Conservation (phyloP, 2,113 vertebrate genomes). For the Acinonyx jubatus region DNA sequence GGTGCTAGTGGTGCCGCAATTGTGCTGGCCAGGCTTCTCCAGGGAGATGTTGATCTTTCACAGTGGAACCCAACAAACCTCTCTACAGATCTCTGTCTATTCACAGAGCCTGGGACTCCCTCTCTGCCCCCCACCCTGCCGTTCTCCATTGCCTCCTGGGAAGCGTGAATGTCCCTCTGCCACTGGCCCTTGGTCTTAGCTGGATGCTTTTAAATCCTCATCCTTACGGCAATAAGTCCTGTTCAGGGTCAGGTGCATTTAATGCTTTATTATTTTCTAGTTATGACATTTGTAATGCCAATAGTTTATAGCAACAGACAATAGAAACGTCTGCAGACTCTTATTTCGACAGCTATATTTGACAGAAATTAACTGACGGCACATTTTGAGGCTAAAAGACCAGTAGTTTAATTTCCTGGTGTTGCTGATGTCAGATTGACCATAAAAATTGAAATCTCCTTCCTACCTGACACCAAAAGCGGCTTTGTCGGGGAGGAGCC, state of each 20-base stretch:
- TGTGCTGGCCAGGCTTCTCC: background rate
- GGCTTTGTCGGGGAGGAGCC: background rate
- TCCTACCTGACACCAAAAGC: background rate
- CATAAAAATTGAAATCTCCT: background rate
- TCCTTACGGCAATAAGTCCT: background rate
- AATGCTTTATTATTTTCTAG: slow-evolving; percentile 54
- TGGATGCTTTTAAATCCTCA: background rate
- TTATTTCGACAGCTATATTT: slow-evolving; percentile 28
- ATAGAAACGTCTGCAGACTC: slow-evolving; percentile 2
- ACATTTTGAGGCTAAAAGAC: background rate
- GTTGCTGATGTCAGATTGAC: background rate
- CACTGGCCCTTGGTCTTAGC: background rate
- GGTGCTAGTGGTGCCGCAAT: background rate
- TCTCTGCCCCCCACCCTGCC: too few species aligned
- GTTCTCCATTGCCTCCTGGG: accelerated
- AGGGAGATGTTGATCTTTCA: background rate
- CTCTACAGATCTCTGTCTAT: background rate
- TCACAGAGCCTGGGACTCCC: accelerated
- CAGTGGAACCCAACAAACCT: background rate
- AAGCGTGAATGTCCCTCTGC: background rate
- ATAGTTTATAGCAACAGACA: slow-evolving; percentile 45
- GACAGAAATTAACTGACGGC: background rate
- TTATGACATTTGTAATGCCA: slow-evolving; percentile 22
- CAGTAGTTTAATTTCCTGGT: background rate
- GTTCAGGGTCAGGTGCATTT: background rate